Evolutionary conservation across 2,797 vertebrate species (phyloP).

Genomic region (Micropoecilia bifurca): DNA sequence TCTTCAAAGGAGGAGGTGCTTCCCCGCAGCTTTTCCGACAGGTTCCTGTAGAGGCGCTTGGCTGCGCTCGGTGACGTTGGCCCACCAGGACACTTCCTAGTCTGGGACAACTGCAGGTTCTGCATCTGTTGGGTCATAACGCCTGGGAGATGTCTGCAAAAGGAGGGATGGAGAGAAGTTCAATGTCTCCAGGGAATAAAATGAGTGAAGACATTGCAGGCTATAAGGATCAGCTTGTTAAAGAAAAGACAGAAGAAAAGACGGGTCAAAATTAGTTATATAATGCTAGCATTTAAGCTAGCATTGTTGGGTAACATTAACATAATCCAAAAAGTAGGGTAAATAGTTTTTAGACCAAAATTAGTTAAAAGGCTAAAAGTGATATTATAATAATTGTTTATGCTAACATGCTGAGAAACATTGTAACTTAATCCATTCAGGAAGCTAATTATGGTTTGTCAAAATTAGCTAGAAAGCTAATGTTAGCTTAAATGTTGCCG

Average conservation of each 20-base stretch:
- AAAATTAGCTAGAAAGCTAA: too few relatives aligned
- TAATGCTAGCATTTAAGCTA: too few relatives aligned
- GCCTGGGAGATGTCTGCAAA: conserved; percentile 72
- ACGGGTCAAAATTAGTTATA: too few relatives aligned
- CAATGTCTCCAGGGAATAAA: not conserved
- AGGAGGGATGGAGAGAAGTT: not conserved
- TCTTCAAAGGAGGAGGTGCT: conserved; percentile 95
- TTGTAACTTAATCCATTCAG: too few relatives aligned
- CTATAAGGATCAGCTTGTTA: not conserved
- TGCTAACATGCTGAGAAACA: too few relatives aligned
- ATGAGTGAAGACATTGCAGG: not conserved
- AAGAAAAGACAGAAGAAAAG: not conserved
- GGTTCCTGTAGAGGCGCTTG: conserved; percentile 94
- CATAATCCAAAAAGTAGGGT: too few relatives aligned
- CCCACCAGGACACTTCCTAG: conserved; percentile 83
- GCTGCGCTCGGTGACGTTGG: conserved; percentile 93
- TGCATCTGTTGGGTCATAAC: conserved; percentile 97
- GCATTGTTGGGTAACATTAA: too few relatives aligned
- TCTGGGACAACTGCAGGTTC: conserved; percentile 89
- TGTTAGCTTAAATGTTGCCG: too few relatives aligned
- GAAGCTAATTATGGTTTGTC: too few relatives aligned
- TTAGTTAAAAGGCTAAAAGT: too few relatives aligned
- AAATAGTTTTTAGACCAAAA: too few relatives aligned
- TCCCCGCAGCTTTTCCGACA: conserved; percentile 95
- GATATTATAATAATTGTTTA: too few relatives aligned